Percentiles rank a stretch among this genome's conserved stretches.
phyloP scores from a whole-genome alignment of 2,797 vertebrate species.

The Chaunax sp. region DNA sequence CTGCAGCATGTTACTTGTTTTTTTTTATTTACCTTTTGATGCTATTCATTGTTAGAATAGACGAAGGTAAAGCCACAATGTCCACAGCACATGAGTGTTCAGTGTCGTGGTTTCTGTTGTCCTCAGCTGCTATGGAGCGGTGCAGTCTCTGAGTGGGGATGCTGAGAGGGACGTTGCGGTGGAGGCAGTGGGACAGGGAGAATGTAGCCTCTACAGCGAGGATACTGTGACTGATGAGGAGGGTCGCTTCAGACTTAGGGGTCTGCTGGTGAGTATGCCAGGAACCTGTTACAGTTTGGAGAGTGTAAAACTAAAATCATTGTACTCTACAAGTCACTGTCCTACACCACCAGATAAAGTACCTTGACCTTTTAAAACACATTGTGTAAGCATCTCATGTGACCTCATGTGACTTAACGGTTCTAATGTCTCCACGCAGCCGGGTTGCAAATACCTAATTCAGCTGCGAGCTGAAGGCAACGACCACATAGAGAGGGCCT shows the following conservation, averaged over 20 bases:
- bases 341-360: not conserved
- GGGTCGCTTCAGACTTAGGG: conserved; percentile 93
- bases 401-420: not conserved
- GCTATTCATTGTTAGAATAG: not conserved
- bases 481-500: conserved; percentile 95
- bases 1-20: too few relatives aligned
- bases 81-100: not conserved
- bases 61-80: not conserved
- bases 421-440: conserved; percentile 69
- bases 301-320: not conserved
- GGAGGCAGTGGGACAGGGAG: conserved; percentile 93
- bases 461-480: conserved; percentile 96
- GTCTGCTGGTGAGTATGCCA: conserved; percentile 90
- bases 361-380: not conserved
- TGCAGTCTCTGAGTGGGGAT: conserved; percentile 95
- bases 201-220: conserved; percentile 94
- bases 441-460: conserved; percentile 92
- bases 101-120: not conserved
- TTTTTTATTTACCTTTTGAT: not conserved
- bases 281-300: not conserved
- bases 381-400: not conserved
- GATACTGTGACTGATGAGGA: conserved; percentile 96
- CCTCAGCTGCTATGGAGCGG: conserved; percentile 92
- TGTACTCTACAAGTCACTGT: not conserved
- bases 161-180: conserved; percentile 94